These are phyloP conservation scores for Phthorimaea operculella DNA, from an alignment of 1,140 invertebrate species.

Conservation along the genomic window DNA sequence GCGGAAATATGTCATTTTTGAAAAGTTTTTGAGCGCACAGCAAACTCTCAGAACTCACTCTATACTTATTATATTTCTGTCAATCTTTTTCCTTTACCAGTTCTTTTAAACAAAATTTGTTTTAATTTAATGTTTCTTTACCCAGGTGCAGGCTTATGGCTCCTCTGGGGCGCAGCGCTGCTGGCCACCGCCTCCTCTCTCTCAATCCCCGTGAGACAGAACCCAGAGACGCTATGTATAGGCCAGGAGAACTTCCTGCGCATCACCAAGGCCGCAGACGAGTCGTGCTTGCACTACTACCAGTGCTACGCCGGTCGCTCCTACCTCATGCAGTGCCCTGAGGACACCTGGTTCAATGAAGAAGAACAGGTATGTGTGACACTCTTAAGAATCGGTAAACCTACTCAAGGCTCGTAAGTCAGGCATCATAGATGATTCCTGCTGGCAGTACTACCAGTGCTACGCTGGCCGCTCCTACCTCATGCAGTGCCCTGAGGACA, in stretches of 20 bases:
- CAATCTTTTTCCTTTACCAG: neutral
- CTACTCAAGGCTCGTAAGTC: no score
- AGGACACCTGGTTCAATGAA: constrained; percentile 57
- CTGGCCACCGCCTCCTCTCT: constrained; percentile 42
- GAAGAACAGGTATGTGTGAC: constrained; percentile 39
- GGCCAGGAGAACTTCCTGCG: constrained; percentile 58
- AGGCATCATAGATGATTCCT: no score
- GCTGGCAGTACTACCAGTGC: constrained; percentile 28
- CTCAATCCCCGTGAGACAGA: constrained; percentile 61
- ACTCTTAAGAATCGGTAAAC: no score
- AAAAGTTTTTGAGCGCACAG: neutral
- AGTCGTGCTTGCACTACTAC: constrained; percentile 50
- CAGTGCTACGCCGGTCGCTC: constrained; percentile 52
- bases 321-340: constrained; percentile 53
- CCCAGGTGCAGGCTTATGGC: constrained; percentile 26
- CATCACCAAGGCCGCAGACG: constrained; percentile 40
- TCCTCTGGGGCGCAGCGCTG: constrained; percentile 34
- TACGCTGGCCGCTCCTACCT: constrained; percentile 49
- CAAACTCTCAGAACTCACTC: neutral
- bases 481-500: constrained; percentile 46
- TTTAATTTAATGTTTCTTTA: neutral
- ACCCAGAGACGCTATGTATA: constrained; percentile 53
- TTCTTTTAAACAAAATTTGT: neutral
- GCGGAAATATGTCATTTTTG: no score
- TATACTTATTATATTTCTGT: neutral